Conservation (phyloP, 2,113 vertebrate species). For the Rhodinocichla rosea region DNA sequence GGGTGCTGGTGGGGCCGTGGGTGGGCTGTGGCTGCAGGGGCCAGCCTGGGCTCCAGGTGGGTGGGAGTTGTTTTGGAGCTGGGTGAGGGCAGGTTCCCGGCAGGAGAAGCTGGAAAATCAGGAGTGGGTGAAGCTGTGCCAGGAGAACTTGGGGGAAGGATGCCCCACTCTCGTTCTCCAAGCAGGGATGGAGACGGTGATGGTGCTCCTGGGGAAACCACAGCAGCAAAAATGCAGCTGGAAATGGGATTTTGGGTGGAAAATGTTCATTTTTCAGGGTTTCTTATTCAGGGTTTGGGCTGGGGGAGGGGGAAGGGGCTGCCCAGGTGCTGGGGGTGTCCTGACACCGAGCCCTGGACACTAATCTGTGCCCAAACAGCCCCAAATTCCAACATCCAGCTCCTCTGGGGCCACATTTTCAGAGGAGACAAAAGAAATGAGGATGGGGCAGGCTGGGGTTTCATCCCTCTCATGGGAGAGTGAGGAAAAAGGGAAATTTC, state of each 20-base stretch:
- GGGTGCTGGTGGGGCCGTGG: not conserved
- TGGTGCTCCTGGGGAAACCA: fast-evolving
- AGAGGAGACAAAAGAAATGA: not conserved
- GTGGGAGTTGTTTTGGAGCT: not conserved
- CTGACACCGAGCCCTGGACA: not conserved
- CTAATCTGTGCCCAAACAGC: fast-evolving
- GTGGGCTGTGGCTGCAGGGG: not conserved
- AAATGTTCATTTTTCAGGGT: not conserved
- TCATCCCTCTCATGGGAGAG: not conserved
- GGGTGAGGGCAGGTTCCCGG: not conserved
- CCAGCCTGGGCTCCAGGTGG: not conserved
- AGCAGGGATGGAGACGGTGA: fast-evolving
- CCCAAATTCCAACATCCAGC: fast-evolving
- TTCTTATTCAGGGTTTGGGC: not conserved
- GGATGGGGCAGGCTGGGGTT: not conserved
- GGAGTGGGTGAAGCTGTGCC: not conserved
- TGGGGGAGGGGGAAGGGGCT: not conserved
- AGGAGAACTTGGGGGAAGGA: fast-evolving
- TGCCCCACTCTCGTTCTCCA: not conserved
- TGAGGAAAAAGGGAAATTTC: not conserved
- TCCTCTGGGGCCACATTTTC: not conserved
- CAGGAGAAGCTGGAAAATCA: not conserved
- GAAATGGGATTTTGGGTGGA: not conserved
- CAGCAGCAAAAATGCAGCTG: not conserved
- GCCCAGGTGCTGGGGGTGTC: not conserved